Percentiles rank a stretch among this genome's conserved stretches.
These are phyloP conservation scores for Sympetrum striolatum DNA, from an alignment of 2,888 invertebrate species.

Conservation along the genomic window DNA sequence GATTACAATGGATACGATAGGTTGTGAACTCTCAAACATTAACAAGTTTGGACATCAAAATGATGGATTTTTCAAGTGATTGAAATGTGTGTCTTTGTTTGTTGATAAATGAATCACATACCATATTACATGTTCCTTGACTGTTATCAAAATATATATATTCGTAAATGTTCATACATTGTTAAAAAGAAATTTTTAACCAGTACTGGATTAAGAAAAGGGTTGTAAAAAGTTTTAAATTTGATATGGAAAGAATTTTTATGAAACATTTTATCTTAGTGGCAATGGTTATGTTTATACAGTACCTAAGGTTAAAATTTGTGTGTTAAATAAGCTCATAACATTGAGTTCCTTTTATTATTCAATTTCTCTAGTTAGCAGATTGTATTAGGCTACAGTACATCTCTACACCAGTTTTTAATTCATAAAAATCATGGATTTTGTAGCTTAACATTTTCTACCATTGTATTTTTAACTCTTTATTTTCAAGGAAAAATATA, in stretches of 20 bases:
- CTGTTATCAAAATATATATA: conserved; percentile 42
- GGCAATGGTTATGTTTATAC: conserved; percentile 32
- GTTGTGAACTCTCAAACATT: neutral
- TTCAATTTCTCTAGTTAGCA: neutral
- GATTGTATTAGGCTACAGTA: no score
- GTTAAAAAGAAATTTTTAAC: conserved; percentile 33
- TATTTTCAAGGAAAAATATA: no score
- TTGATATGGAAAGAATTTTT: conserved; percentile 39
- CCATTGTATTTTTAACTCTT: no score
- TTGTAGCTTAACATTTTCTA: no score
- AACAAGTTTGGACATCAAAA: neutral
- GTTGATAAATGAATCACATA: conserved; percentile 40
- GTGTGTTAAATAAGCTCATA: neutral
- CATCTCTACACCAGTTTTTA: no score
- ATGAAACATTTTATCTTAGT: conserved; percentile 23
- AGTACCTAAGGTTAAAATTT: neutral
- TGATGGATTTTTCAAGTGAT: conserved; percentile 7
- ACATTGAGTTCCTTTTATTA: neutral
- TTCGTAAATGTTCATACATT: conserved; percentile 38
- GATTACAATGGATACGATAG: neutral
- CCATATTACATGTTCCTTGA: conserved; percentile 43
- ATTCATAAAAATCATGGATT: no score
- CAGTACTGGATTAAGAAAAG: conserved; percentile 14
- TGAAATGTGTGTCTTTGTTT: conserved; percentile 13
- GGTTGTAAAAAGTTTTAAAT: conserved; percentile 36